A percentile compares a stretch with the other conserved stretches of the same genome.
phyloP scores from a whole-genome alignment of 2,113 vertebrate species.

The Amphilophus citrinellus region DNA sequence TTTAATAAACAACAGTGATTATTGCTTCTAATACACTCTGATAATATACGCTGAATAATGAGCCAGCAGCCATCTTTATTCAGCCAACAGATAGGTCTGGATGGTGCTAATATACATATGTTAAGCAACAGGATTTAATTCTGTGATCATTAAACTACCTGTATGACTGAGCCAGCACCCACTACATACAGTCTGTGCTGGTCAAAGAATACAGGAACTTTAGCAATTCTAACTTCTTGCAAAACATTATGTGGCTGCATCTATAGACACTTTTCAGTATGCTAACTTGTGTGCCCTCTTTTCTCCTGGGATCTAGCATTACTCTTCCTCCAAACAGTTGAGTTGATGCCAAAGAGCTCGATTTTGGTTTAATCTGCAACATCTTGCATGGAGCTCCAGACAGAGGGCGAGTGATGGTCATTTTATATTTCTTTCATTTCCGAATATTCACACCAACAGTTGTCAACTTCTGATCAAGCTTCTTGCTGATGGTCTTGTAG shows the following conservation, averaged over 20 bases:
- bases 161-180: slow-evolving; percentile 23
- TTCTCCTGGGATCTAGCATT: background rate
- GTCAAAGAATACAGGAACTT: slow-evolving; percentile 47
- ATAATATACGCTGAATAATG: background rate
- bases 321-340: too few species aligned
- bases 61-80: slow-evolving; percentile 21
- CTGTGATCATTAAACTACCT: slow-evolving; percentile 40
- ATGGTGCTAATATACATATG: slow-evolving; percentile 17
- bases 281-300: background rate
- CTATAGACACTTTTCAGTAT: background rate
- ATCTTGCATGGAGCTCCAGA: too few species aligned
- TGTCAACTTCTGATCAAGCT: too few species aligned
- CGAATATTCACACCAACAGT: too few species aligned
- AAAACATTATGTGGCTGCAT: slow-evolving; percentile 5
- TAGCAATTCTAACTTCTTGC: slow-evolving; percentile 66
- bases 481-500: too few species aligned
- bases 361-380: too few species aligned
- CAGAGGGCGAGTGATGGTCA: too few species aligned
- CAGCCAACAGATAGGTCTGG: slow-evolving; percentile 27
- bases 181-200: background rate
- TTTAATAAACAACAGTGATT: background rate
- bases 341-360: too few species aligned
- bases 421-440: too few species aligned
- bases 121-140: slow-evolving; percentile 18
- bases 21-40: background rate